Evolutionary conservation across 2,113 vertebrate genomes (phyloP).

Genomic region (Vicugna pacos): DNA sequence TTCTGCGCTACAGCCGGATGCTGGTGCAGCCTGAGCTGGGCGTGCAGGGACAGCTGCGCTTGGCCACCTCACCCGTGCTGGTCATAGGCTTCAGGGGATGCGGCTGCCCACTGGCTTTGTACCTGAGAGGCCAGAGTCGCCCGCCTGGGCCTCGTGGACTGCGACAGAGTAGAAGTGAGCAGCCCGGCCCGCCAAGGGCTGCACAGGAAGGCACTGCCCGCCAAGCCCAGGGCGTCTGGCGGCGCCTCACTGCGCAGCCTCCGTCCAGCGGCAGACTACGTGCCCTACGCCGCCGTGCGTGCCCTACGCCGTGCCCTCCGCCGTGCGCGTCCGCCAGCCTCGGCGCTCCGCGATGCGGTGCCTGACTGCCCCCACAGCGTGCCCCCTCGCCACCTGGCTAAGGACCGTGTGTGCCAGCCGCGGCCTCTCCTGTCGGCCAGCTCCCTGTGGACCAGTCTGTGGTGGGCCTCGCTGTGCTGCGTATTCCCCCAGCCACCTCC

Average conservation of each 20-base stretch:
- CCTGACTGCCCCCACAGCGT: conserved; percentile 98
- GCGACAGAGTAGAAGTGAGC: conserved; percentile 95
- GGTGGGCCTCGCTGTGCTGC: conserved; percentile 97
- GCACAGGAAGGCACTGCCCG: conserved; percentile 92
- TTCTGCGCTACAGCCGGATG: conserved; percentile 96
- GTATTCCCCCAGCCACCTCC: conserved; percentile 94
- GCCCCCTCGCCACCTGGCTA: conserved; percentile 97
- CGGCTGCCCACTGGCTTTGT: conserved; percentile 96
- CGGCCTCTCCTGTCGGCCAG: conserved; percentile 96
- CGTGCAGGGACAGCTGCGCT: conserved; percentile 92
- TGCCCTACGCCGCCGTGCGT: conserved; percentile 88
- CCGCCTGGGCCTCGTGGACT: conserved; percentile 95
- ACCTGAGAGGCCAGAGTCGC: conserved; percentile 95
- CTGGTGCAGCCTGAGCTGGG: conserved; percentile 95
- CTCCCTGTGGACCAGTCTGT: conserved; percentile 92
- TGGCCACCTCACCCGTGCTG: conserved; percentile 92
- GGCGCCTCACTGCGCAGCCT: conserved; percentile 88
- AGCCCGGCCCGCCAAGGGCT: conserved; percentile 97
- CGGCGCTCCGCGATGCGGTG: conserved; percentile 94
- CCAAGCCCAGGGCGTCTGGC: conserved; percentile 91
- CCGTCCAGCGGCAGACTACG: conserved; percentile 92
- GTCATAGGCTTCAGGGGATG: conserved; percentile 97
- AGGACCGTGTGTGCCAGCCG: conserved; percentile 93
- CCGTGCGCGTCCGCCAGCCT: conserved; percentile 88
- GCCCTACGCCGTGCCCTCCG: too few relatives aligned